A percentile compares a stretch with the other conserved stretches of the same genome.
These are phyloP conservation scores for Elephas maximus DNA, from an alignment of 2,113 vertebrate species.

Conservation along the genomic window DNA sequence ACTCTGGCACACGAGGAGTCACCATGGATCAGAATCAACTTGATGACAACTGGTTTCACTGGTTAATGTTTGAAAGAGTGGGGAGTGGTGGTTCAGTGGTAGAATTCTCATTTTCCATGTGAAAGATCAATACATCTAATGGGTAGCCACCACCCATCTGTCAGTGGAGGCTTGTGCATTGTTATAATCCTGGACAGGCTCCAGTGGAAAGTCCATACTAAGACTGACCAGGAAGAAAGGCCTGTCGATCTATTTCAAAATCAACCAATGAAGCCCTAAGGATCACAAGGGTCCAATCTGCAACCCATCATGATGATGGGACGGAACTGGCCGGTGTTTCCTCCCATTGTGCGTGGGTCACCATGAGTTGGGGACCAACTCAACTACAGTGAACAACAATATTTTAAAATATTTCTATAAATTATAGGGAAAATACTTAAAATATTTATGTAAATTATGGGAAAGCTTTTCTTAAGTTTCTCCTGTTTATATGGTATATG, in stretches of 20 bases:
- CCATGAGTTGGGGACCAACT: not conserved
- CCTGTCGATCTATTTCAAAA: not conserved
- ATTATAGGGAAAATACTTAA: too few relatives aligned
- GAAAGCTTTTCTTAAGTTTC: not conserved
- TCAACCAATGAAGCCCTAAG: not conserved
- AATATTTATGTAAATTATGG: not conserved
- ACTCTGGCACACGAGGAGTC: too few relatives aligned
- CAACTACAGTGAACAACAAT: not conserved
- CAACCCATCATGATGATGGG: not conserved
- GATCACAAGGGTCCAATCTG: not conserved
- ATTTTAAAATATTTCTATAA: constrained; percentile 11
- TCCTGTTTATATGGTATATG: not conserved
- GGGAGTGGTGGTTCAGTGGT: not conserved
- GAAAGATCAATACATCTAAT: too few relatives aligned
- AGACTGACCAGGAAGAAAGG: not conserved
- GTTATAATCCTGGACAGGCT: not conserved
- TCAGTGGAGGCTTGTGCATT: not conserved
- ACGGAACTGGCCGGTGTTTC: not conserved
- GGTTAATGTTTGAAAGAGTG: not conserved
- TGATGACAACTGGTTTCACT: not conserved
- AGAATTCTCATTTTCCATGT: not conserved
- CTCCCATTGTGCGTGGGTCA: not conserved
- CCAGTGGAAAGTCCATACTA: not conserved
- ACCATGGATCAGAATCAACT: not conserved
- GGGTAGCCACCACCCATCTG: not conserved